These are phyloP conservation scores for Phenacoccus solenopsis DNA, from an alignment of 1,140 invertebrate species.

Conservation along the genomic window DNA sequence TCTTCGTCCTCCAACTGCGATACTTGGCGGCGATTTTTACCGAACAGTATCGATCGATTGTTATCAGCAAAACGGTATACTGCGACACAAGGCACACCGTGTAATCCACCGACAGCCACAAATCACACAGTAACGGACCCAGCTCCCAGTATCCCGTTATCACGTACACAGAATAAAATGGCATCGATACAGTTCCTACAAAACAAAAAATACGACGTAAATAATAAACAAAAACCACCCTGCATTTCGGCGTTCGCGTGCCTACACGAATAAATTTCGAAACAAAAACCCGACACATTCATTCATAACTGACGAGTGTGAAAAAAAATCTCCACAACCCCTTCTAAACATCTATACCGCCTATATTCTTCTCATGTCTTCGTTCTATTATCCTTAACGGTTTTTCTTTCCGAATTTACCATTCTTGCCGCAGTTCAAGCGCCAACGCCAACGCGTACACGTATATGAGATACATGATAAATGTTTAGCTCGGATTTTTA, in stretches of 20 bases:
- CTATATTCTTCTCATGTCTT: neutral
- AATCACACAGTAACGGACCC: constrained; percentile 88
- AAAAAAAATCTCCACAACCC: neutral
- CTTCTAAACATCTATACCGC: no score
- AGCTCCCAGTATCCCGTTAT: constrained; percentile 94
- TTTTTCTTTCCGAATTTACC: neutral
- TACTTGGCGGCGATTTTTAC: constrained; percentile 98
- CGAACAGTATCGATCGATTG: constrained; percentile 96
- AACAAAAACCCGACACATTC: neutral
- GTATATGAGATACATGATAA: neutral
- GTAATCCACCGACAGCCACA: constrained; percentile 98
- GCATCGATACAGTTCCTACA: constrained; percentile 83
- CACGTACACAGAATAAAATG: constrained; percentile 92
- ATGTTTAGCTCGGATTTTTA: neutral
- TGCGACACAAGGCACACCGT: constrained; percentile 98
- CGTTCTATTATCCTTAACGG: neutral
- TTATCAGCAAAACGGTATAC: constrained; percentile 97
- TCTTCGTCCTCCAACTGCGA: constrained; percentile 91
- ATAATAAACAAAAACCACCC: neutral
- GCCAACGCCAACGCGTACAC: no score
- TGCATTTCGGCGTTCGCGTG: no score
- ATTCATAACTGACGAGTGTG: neutral
- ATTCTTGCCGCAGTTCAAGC: neutral
- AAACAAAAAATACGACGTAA: constrained; percentile 24
- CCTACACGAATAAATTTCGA: neutral